A percentile compares a stretch with the other conserved stretches of the same genome.
Evolutionary conservation across 2,797 vertebrate species (phyloP).

Genomic region (Austrolebias charrua): DNA sequence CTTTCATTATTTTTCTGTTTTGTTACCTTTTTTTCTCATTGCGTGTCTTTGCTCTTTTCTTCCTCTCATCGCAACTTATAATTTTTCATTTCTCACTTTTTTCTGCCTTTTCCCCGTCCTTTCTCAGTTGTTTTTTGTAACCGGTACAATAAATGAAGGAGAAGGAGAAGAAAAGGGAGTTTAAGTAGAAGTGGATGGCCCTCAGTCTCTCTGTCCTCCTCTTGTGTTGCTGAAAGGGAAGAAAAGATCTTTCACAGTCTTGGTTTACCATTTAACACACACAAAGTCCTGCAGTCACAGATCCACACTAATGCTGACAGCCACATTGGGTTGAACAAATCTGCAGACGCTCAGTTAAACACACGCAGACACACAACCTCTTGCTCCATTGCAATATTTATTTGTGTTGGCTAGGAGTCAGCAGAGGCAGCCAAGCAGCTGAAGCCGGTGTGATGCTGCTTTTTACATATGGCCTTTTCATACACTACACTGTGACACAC

Average conservation of each 20-base stretch:
- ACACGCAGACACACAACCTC: conserved; percentile 8
- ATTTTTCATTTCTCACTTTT: background rate
- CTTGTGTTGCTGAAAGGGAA: conserved; percentile 44
- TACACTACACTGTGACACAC: conserved; percentile 32
- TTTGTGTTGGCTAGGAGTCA: conserved; percentile 49
- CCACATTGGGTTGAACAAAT: background rate
- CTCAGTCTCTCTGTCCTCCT: conserved; percentile 45
- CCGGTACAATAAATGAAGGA: background rate
- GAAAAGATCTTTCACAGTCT: conserved; percentile 52
- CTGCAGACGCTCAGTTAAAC: conserved; percentile 1
- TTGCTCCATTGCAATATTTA: conserved; percentile 58
- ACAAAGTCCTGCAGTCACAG: conserved; percentile 2
- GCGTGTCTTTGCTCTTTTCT: background rate
- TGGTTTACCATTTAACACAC: conserved; percentile 22
- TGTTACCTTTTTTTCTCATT: background rate
- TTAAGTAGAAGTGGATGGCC: conserved; percentile 41
- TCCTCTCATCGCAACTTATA: no score
- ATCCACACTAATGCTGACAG: background rate
- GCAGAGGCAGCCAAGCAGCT: conserved; percentile 43
- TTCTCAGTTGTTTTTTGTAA: conserved; percentile 3
- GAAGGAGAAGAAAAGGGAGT: conserved; percentile 20
- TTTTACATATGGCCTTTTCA: conserved; percentile 55
- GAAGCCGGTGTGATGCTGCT: conserved; percentile 32
- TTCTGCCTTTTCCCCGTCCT: background rate
- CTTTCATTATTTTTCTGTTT: background rate